Conservation (phyloP, 2,797 vertebrate species). For the Pyrrhura leucotis region DNA sequence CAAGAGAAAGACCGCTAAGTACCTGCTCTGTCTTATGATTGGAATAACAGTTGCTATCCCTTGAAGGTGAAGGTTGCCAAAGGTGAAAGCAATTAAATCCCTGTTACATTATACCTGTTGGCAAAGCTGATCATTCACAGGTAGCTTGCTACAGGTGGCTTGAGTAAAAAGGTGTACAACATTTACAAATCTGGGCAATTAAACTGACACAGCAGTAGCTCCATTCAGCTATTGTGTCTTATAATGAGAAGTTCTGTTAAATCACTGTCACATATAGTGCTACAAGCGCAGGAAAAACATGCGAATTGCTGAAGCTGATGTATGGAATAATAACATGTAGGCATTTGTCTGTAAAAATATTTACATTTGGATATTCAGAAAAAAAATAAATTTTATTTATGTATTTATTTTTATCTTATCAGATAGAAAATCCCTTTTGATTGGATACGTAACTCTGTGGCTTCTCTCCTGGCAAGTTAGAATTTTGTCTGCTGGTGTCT, state of each 20-base stretch:
- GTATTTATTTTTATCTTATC: not conserved
- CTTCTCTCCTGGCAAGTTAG: not conserved
- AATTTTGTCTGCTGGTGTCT: not conserved
- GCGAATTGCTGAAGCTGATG: not conserved
- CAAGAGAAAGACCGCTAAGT: slow-evolving; percentile 18
- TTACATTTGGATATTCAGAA: not conserved
- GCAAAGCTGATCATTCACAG: not conserved
- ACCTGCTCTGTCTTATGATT: not conserved
- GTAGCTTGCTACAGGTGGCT: not conserved
- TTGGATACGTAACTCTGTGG: not conserved
- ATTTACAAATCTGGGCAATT: not conserved
- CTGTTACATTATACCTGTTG: not conserved
- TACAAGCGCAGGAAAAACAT: not conserved
- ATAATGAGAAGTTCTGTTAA: not conserved
- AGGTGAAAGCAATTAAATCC: not conserved
- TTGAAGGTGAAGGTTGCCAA: not conserved
- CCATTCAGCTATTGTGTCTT: not conserved
- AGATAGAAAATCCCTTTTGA: not conserved
- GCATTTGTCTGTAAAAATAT: not conserved
- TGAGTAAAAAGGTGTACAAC: not conserved
- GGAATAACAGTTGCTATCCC: not conserved
- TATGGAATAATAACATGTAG: not conserved
- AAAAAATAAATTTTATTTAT: not conserved
- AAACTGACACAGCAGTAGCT: not conserved
- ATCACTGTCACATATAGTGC: not conserved